Evolutionary conservation across 2,113 vertebrate genomes (phyloP), one percentile per base, ranked within the genome.

Genomic region (Thalassarche chlororhynchos): DNA sequence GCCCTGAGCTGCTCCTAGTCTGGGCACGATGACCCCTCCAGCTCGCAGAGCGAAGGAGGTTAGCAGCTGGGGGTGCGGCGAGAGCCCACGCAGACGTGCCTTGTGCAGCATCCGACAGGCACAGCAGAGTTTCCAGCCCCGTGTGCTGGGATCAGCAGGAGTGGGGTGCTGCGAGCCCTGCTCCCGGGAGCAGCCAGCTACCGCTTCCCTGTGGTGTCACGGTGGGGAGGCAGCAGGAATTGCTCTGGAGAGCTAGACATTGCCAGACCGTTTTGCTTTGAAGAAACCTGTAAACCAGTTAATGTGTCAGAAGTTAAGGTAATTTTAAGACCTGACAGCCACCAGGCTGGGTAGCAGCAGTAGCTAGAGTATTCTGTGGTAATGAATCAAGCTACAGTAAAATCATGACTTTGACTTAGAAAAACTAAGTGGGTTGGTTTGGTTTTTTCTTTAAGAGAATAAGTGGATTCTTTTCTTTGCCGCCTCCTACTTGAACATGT

Each of bases 1-100:
- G 18, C 34, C 34, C 28, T 12, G 14, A 23, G 18, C 29, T 5
- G 14, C 54, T 28, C 34, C 29, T 9, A 9, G 26, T 3, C 52
- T 1, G 17, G 28, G 19, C 6, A 4, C 3, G 2, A 9, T 4
- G 10, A 16, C 34, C 2, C 57, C 46, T 42, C 31, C 55, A 29
- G 31, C 58, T 38, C 4, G 6, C 40, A 5, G 20, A 20, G 38
- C 14, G 4, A 34, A 31, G 47, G 20, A 5, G 11, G 5, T 32
- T 10, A 34, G 60, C 26, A 15, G 58, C 58, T 3, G 34, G 44
- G 36, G 12, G 57, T 23, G 20, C 17, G n/a, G 34, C 3, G 1
- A 19, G 64, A 44, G 47, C n/a, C 31, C 11, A 4, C 3, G 2
- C 6, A 14, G 75, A 5, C 17, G 7, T 25, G n/a, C 58, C 47